Conservation (phyloP, 2,888 invertebrate species). For the Caenorhabditis sp. region DNA sequence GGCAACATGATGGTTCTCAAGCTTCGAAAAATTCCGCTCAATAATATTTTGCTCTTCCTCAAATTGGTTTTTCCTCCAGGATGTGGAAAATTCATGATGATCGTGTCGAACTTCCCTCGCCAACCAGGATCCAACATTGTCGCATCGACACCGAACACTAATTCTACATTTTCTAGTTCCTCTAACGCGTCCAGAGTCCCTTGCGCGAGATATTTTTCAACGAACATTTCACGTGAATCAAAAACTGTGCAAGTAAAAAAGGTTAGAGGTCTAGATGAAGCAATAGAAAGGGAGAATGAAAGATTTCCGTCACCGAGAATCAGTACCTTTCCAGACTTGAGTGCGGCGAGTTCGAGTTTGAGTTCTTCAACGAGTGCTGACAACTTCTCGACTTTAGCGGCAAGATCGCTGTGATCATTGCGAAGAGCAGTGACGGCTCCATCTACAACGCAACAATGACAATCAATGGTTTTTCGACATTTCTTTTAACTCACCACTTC, state of each 20-base stretch:
- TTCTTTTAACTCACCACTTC: not conserved
- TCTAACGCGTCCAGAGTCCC: conserved; percentile 27
- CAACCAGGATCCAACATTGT: conserved; percentile 36
- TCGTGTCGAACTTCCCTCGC: conserved; percentile 71
- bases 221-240: conserved; percentile 39
- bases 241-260: conserved; percentile 47
- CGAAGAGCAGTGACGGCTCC: conserved; percentile 39
- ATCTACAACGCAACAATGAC: conserved; percentile 5
- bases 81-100: conserved; percentile 78
- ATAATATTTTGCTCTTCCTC: conserved; percentile 75
- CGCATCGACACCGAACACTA: conserved; percentile 47
- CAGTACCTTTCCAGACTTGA: conserved; percentile 17
- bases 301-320: conserved; percentile 58
- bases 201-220: conserved; percentile 29
- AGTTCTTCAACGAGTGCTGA: conserved; percentile 47
- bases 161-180: conserved; percentile 25
- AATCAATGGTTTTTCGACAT: not conserved
- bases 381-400: conserved; percentile 42
- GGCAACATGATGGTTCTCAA: conserved; percentile 28
- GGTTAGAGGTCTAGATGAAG: conserved; percentile 17
- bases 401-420: conserved; percentile 44
- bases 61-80: conserved; percentile 77
- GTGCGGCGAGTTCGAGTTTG: conserved; percentile 20
- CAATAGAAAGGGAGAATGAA: conserved; percentile 47
- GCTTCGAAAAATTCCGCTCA: conserved; percentile 69